These are phyloP conservation scores for Saxidomus purpurata DNA, from an alignment of 1,140 invertebrate genomes.

Conservation along the genomic window DNA sequence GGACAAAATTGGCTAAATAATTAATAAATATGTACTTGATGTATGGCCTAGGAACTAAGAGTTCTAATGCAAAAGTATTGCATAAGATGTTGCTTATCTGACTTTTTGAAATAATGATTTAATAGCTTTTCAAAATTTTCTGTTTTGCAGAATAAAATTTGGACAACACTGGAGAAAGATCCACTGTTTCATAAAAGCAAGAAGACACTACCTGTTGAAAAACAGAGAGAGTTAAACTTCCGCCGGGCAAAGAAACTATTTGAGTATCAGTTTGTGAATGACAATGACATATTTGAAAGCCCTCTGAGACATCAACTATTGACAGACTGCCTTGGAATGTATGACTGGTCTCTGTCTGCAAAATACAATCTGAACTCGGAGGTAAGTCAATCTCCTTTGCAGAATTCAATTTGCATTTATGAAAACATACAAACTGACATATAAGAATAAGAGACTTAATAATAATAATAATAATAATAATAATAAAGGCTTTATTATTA, in stretches of 20 bases:
- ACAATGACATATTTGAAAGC: slow-evolving; percentile 88
- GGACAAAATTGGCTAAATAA: too few species aligned
- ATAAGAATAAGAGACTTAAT: too few species aligned
- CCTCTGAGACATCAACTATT: slow-evolving; percentile 85
- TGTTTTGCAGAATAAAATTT: slow-evolving; percentile 93
- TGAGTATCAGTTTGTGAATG: slow-evolving; percentile 89
- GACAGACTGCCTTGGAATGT: slow-evolving; percentile 89
- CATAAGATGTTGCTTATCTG: too few species aligned
- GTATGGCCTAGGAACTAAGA: too few species aligned
- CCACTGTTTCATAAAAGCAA: slow-evolving; percentile 91
- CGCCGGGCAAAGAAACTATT: slow-evolving; percentile 89
- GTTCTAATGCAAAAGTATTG: too few species aligned
- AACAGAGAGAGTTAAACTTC: slow-evolving; percentile 89
- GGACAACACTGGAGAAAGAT: slow-evolving; percentile 93
- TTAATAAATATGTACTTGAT: too few species aligned
- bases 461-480: too few species aligned
- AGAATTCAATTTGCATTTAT: too few species aligned
- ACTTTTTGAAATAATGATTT: too few species aligned
- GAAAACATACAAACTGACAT: too few species aligned
- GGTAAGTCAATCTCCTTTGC: slow-evolving; percentile 61
- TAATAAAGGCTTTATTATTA: too few species aligned
- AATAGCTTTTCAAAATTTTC: too few species aligned
- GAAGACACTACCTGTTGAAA: slow-evolving; percentile 90
- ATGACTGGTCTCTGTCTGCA: slow-evolving; percentile 90
- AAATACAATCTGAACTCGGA: slow-evolving; percentile 88